Evolutionary conservation across 2,888 invertebrate species (phyloP), one percentile per base, ranked within the genome.

Genomic region (Eucera pruinosa): DNA sequence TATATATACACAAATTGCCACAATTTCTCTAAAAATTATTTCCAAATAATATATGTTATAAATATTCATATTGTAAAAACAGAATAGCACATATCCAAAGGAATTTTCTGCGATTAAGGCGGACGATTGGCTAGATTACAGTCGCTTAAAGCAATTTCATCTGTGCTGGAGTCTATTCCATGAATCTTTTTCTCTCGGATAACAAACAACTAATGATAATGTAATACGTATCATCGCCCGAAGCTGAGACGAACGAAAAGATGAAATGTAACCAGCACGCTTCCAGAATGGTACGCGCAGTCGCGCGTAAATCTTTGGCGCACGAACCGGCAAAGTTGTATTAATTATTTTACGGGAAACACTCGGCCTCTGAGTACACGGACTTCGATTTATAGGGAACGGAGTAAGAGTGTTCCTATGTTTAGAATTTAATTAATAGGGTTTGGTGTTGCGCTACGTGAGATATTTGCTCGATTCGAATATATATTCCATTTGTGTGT

Each of bases 131-230:
- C n/a, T n/a, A n/a, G n/a, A n/a, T n/a, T n/a, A n/a, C n/a, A n/a
- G n/a, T n/a, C n/a, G n/a, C n/a, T n/a, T n/a, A 33, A 33, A 7
- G 33, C 4, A 33, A 33, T 33, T 33, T 7, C 33, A 5, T 7
- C 7, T 33, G 4, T 33, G 33, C n/a, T n/a, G n/a, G n/a, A n/a
- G n/a, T 82, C 65, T 78, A 55, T 82, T 82, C 80, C 48, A 61
- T 62, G 82, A 84, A 84, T 47, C 48, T 61, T 20, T 43, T 33
- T 20, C 25, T 45, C 45, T 61, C 39, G 61, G 68, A 78, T 75
- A 78, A 82, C 62, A 69, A 82, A 71, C 76, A 78, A 43, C 70
- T 67, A 65, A 74, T 64, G 81, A 80, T 80, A 78, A 81, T 74
- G 48, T 70, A 78, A 84, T 79, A 80, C 81, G 78, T 78, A 78